Base-by-base conservation (phyloP, 2,113 vertebrate species). In the Oostethus manadensis region DNA sequence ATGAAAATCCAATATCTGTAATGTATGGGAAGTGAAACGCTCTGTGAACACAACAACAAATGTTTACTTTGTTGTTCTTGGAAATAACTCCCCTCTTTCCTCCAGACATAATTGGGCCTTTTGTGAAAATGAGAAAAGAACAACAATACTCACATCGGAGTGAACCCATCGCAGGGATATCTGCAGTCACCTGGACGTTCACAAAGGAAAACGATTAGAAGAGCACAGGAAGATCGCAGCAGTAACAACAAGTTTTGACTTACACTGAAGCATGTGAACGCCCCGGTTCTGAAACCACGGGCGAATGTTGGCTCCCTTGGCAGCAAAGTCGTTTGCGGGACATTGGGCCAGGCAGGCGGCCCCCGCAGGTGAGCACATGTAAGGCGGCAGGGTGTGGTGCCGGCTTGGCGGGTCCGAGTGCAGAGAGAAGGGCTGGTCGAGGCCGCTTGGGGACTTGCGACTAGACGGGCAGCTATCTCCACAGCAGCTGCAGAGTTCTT, bases 361-460 rank as follows among this genome's bases (percentile, higher is more conserved):
- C 6, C 80, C 78, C 43, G 65, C 78, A 0, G 86, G 86, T 0
- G 68, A 55, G 58, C 74, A 87, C 6, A 65, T 60, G 67, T 88
- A 88, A 0, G 81, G 81, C 0, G 79, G 70, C 46, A 81, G 13
- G 6, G 76, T 80, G 55, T 84, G 85, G 65, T 84, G 78, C 2
- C 59, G 3, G 64, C 71, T 0, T 77, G 85, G 86, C 0, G 83
- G 86, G 44, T 86, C 84, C 50, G 90, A 90, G 76, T 55, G 88
- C 35, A 92, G 74, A 0, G 90, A 89, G 6, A 67, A 68, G 0
- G 90, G 90, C 79, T 86, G 89, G 76, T 92, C 90, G 10, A 92
- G 58, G 71, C 81, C 87, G 77, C 78, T 81, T 58, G 78, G 54
- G 1, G 58, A 40, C 15, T 77, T 54, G 1, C 81, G 76, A 6